Base-by-base conservation (phyloP, 2,113 vertebrate genomes). In the Neofelis nebulosa region DNA sequence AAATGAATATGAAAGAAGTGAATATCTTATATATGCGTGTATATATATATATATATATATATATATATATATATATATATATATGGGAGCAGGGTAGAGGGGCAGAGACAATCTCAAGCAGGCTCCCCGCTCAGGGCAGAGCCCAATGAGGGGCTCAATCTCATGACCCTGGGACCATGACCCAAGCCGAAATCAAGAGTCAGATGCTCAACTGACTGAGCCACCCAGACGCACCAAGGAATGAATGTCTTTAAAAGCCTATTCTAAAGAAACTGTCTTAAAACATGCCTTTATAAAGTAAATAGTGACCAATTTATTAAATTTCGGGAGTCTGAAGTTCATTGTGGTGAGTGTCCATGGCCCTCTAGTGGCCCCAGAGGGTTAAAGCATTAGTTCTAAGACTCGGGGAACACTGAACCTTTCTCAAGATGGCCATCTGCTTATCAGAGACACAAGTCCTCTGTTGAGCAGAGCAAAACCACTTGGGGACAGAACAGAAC, bases 331-430 rank as follows among this genome's bases (percentile, higher is more conserved):
- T 2, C 73, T 6, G 3, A 14, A 3, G n/a, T 31, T 68, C 63
- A 1, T 50, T 33, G 12, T 0, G 8, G 25, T 38, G 88, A 31
- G 74, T n/a, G 33, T 57, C 36, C 0, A 80, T 9, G 7, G 95
- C 90, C 96, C 94, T 78, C 98, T 96, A 73, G 95, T 89, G 96
- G 95, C 18, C 7, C 0, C 2, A 11, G 29, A 10, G 48, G 52
- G 68, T 13, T 12, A 65, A 55, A 23, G 41, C 38, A 7, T 29
- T 16, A 3, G 31, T 10, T 57, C n/a, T 6, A 4, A 14, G 31
- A 33, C 61, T 63, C 50, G 0, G 36, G 33, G 55, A 73, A 68
- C 23, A 0, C 29, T 0, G 29, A 27, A 0, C 4, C 27, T 71
- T 50, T 16, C 7, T 38, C 15, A 4, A 3, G 19, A 45, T 14